phyloP scores from a whole-genome alignment of 2,113 vertebrate genomes.

The Dromas ardeola region DNA sequence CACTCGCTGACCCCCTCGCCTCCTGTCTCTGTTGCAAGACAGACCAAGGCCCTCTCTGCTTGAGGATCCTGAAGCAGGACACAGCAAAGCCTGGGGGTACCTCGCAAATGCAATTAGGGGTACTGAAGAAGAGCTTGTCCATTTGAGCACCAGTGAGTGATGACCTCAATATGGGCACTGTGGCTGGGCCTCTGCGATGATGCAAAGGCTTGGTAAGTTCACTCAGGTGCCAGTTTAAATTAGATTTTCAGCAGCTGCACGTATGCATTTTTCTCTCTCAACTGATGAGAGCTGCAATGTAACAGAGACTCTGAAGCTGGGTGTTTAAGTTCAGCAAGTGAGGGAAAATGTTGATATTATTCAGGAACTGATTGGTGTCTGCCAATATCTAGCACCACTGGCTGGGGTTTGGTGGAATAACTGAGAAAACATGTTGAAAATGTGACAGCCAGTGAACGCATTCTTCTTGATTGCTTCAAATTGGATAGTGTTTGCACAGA shows the following conservation, averaged over 20 bases:
- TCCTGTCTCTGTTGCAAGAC: neutral
- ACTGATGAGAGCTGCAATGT: neutral
- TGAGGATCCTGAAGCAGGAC: neutral
- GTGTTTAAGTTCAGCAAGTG: neutral
- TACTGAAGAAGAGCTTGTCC: neutral
- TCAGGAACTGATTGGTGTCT: neutral
- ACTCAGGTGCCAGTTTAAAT: neutral
- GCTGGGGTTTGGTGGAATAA: neutral
- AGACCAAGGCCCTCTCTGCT: neutral
- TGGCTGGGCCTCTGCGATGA: neutral
- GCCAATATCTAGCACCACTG: neutral
- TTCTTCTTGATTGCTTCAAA: neutral
- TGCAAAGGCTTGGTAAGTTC: neutral
- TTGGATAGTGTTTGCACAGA: neutral
- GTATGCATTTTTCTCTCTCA: neutral
- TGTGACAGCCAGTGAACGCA: neutral
- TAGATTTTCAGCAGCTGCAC: neutral
- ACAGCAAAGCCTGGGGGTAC: neutral
- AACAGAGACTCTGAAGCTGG: neutral
- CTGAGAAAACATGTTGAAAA: slow-evolving; percentile 23
- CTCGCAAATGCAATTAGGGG: neutral
- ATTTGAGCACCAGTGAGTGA: neutral
- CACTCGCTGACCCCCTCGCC: fast-evolving
- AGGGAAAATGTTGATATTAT: neutral
- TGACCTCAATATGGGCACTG: neutral